Evolutionary conservation across 2,797 vertebrate genomes (phyloP), one percentile per base, ranked within the genome.

Genomic region (Mus minutoides): DNA sequence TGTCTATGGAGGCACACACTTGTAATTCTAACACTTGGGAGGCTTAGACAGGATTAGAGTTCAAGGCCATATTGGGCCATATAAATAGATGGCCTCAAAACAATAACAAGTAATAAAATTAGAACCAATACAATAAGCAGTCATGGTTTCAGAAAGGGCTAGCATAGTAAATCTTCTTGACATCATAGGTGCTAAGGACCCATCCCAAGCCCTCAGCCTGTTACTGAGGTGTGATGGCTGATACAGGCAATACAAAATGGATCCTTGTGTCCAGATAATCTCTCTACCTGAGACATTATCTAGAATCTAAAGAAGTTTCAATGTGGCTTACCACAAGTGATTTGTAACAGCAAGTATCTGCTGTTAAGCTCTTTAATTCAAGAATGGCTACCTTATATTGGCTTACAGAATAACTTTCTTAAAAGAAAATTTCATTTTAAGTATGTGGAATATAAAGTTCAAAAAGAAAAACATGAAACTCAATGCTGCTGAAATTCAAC

Each of bases 311-410:
- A 83, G 69, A 21, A 58, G 88, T 86, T 87, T 71, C 93, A 95
- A 56, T 6, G 0, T 71, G 52, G 73, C 60, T 82, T 92, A 92
- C 43, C 24, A 80, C 43, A 37, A 96, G 89, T 54, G 52, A 75
- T 22, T 46, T 75, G 1, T 17, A 92, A 56, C 29, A 46, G 29
- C 60, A 83, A 92, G 69, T 24, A 83, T 54, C 16, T 90, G 37
- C 40, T 88, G 9, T 37, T 58, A 75, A 94, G 52, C 92, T 88
- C 52, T 88, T 93, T 82, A 92, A 92, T 91, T 94, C 19, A 92
- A 78, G 49, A 97, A 92, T 3, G 29, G 2, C 19, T 58, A 88
- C 54, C 77, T 86, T 92, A 94, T 21, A 91, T 0, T 85, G 40
- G 29, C 91, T 96, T 88, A 79, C 21, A 95, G 92, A 87, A 29